Conservation (phyloP, 2,797 vertebrate genomes). For the Capromys pilorides region DNA sequence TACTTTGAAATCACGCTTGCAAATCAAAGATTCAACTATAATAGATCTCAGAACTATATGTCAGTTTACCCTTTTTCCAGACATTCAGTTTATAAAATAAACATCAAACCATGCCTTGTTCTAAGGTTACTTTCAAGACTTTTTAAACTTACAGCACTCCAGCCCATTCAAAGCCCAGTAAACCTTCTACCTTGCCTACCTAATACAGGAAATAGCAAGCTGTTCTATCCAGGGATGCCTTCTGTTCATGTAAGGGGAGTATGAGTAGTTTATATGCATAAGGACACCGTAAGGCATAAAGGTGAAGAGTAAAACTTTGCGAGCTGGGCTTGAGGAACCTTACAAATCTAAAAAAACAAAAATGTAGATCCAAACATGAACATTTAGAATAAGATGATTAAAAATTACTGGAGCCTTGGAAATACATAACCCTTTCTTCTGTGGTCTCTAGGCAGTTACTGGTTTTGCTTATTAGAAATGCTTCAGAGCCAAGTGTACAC, state of each 20-base stretch:
- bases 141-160: not conserved
- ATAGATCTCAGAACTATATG: constrained; percentile 55
- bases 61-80: constrained; percentile 15
- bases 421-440: not conserved
- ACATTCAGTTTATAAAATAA: constrained; percentile 38
- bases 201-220: not conserved
- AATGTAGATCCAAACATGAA: not conserved
- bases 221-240: not conserved
- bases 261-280: not conserved
- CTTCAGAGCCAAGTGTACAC: not conserved
- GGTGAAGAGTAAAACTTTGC: not conserved
- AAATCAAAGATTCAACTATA: constrained; percentile 63
- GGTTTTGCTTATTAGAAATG: not conserved
- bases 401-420: not conserved
- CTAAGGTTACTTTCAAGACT: constrained; percentile 19
- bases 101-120: not conserved
- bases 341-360: not conserved
- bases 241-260: not conserved
- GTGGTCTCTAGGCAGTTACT: not conserved
- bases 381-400: not conserved
- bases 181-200: not conserved
- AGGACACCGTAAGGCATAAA: not conserved
- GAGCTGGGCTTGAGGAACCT: not conserved
- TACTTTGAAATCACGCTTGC: constrained; percentile 58
- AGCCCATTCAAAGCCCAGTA: not conserved